Evolutionary conservation across 2,113 vertebrate species (phyloP).

Genomic region (Eptesicus fuscus): DNA sequence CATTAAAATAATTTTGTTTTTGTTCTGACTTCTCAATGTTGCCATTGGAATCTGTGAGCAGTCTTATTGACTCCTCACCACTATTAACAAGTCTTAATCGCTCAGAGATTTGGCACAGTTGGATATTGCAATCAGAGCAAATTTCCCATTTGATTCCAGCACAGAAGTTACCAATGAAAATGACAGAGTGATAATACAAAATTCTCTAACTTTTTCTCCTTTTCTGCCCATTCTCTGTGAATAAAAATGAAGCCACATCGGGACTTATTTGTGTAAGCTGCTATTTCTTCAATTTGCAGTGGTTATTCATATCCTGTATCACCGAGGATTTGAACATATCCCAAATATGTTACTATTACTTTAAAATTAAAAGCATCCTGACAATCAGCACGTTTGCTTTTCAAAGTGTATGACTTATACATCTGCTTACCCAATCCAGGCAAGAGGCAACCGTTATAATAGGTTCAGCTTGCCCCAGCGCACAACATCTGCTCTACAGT

Average conservation of each 20-base stretch:
- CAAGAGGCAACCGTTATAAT: conserved; percentile 38
- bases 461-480: conserved; percentile 42
- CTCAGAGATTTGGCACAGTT: conserved; percentile 65
- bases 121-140: conserved; percentile 51
- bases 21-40: conserved; percentile 48
- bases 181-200: conserved; percentile 55
- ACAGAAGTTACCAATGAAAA: conserved; percentile 56
- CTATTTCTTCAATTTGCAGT: conserved; percentile 36
- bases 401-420: conserved; percentile 30
- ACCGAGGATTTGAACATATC: background rate
- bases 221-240: conserved; percentile 10
- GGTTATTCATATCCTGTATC: background rate
- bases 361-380: conserved; percentile 9
- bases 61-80: conserved; percentile 44
- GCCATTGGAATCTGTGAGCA: conserved; percentile 32
- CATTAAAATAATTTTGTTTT: conserved; percentile 64
- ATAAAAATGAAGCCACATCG: background rate
- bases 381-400: conserved; percentile 11
- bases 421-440: conserved; percentile 47
- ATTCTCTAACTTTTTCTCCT: conserved; percentile 26
- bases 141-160: conserved; percentile 57
- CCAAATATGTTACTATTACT: background rate
- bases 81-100: conserved; percentile 63
- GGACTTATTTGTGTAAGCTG: background rate
- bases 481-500: background rate